Evolutionary conservation across 2,113 vertebrate species (phyloP).

Genomic region (Anguilla japonica): DNA sequence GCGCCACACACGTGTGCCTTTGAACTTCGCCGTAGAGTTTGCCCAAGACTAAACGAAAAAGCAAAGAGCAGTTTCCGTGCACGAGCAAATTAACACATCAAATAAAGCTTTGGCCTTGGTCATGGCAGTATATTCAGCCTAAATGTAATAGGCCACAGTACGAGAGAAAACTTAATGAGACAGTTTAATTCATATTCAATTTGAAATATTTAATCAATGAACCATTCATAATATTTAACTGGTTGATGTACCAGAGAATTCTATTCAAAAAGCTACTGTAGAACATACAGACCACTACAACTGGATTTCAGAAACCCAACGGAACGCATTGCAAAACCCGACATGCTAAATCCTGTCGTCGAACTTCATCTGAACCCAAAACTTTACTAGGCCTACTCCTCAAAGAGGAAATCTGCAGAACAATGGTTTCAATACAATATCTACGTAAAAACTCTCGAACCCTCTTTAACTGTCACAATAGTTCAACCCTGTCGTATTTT

Average conservation of each 20-base stretch:
- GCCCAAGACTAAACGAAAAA: background rate
- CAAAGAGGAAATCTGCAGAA: slow-evolving; percentile 73
- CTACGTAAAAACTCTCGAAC: slow-evolving; percentile 62
- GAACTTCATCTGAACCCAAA: slow-evolving; percentile 76
- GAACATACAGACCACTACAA: background rate
- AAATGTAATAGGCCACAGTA: background rate
- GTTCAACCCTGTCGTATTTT: too few species aligned
- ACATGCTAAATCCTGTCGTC: slow-evolving; percentile 40
- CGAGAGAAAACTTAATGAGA: background rate
- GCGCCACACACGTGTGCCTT: background rate
- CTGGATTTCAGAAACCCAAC: too few species aligned
- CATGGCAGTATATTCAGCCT: background rate
- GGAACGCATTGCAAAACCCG: too few species aligned
- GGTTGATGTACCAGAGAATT: background rate
- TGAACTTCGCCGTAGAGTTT: background rate
- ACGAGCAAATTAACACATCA: background rate
- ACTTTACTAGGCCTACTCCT: slow-evolving; percentile 37
- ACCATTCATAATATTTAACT: background rate
- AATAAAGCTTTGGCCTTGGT: background rate
- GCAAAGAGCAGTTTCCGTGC: background rate
- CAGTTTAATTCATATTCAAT: too few species aligned
- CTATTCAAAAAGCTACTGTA: too few species aligned
- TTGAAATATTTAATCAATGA: too few species aligned
- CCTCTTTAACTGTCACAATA: background rate
- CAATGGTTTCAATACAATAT: slow-evolving; percentile 74